Percentiles rank a stretch among this genome's conserved stretches.
Conservation (phyloP, 2,797 vertebrate genomes). For the Phalloptychus januarius region DNA sequence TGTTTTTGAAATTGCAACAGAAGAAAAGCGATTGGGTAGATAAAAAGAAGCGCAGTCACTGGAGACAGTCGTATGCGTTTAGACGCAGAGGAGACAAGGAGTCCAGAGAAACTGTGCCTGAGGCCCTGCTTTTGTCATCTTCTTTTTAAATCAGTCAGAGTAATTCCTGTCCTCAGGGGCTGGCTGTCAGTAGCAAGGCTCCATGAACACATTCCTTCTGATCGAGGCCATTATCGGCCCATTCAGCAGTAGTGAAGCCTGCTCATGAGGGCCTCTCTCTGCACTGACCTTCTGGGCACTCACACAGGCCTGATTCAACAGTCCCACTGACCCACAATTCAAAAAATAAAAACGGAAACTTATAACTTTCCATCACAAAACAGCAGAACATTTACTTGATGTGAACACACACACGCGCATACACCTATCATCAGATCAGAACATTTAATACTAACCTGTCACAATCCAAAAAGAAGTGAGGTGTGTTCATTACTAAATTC, state of each 20-base stretch:
- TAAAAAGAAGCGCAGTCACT: conserved; percentile 71
- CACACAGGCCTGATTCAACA: conserved; percentile 68
- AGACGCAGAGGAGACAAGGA: conserved; percentile 76
- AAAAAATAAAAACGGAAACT: conserved; percentile 50
- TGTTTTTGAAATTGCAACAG: conserved; percentile 45
- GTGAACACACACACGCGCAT: neutral
- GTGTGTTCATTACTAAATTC: neutral
- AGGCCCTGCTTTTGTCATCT: conserved; percentile 78
- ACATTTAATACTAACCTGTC: neutral
- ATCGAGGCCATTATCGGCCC: conserved; percentile 76
- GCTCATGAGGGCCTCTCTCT: conserved; percentile 70
- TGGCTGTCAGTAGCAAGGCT: conserved; percentile 80
- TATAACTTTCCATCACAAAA: conserved; percentile 41
- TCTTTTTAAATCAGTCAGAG: conserved; percentile 77
- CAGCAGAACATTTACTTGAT: conserved; percentile 50
- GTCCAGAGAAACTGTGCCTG: conserved; percentile 71
- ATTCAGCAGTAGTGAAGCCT: conserved; percentile 75
- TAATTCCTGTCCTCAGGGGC: conserved; percentile 79
- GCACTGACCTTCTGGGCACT: conserved; percentile 67
- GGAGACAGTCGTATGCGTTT: conserved; percentile 81
- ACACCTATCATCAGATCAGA: neutral
- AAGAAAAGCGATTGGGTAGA: conserved; percentile 43
- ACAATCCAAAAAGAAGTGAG: neutral
- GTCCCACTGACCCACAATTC: conserved; percentile 73
- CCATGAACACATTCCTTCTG: conserved; percentile 79